A percentile compares a stretch with the other conserved stretches of the same genome.
Evolutionary conservation across 1,140 invertebrate genomes (phyloP).

Genomic region (Ceratosolen fusciceps): DNA sequence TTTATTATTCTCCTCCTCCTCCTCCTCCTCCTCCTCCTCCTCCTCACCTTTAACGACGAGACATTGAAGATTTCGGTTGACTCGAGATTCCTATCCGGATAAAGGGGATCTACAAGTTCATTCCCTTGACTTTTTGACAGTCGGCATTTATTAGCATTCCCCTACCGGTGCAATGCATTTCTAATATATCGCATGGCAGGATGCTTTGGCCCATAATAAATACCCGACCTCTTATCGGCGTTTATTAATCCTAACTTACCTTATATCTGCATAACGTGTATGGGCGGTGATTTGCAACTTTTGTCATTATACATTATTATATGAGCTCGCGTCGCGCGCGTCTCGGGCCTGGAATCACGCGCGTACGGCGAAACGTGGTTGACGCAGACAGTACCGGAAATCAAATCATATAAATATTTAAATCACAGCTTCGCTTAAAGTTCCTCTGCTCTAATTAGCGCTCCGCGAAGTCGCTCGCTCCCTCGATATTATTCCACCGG

Average conservation of each 20-base stretch:
- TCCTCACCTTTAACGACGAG: background rate
- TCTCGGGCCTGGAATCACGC: no score
- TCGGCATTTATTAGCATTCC: constrained; percentile 6
- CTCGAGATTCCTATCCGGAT: background rate
- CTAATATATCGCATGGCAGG: background rate
- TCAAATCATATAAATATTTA: background rate
- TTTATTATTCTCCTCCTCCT: no score
- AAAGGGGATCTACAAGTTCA: constrained; percentile 1
- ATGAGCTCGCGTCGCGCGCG: no score
- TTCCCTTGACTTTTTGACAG: constrained; percentile 15
- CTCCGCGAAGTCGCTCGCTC: background rate
- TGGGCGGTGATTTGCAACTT: background rate
- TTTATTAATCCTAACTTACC: background rate
- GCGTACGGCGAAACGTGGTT: no score
- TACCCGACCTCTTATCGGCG: background rate
- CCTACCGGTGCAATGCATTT: background rate
- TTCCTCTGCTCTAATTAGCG: background rate
- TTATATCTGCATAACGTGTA: background rate
- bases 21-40: no score
- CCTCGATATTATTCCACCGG: background rate
- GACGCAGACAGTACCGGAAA: no score
- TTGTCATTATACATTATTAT: background rate
- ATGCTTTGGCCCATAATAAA: background rate
- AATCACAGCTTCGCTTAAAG: background rate
- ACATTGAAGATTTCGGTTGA: constrained; percentile 27